These are phyloP conservation scores for Cossypha dichroa DNA, from an alignment of 2,797 vertebrate genomes.

Conservation along the genomic window DNA sequence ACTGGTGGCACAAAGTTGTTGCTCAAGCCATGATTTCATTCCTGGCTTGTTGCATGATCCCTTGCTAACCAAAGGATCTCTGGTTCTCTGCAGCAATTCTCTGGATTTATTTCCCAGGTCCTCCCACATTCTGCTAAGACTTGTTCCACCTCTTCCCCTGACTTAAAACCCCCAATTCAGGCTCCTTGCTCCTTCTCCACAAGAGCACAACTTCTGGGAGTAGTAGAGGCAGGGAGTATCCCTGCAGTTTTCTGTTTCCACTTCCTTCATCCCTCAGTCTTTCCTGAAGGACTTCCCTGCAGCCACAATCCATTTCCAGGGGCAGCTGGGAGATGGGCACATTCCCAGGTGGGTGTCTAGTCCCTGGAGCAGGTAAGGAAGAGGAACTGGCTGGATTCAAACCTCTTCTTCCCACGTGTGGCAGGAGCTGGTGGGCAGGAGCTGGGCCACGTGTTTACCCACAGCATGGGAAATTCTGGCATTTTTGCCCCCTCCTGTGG, in stretches of 20 bases:
- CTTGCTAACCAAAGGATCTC: background rate
- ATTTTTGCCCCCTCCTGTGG: background rate
- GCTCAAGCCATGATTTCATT: conserved; percentile 4
- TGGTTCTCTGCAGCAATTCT: background rate
- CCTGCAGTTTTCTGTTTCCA: background rate
- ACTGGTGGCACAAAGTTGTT: background rate
- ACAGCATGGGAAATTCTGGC: background rate
- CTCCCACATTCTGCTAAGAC: background rate
- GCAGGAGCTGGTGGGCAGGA: background rate
- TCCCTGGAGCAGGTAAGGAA: background rate
- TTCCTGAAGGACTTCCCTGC: background rate
- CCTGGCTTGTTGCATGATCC: background rate
- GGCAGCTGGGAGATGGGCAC: background rate
- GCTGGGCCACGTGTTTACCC: background rate
- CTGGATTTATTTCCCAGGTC: background rate
- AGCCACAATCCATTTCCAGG: background rate
- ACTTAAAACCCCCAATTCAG: background rate
- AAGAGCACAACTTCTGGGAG: background rate
- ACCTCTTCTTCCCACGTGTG: background rate
- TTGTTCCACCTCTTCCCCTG: background rate
- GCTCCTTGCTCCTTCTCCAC: background rate
- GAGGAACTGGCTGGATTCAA: background rate
- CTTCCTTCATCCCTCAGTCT: background rate
- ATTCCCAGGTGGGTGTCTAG: accelerated
- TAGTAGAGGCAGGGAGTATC: background rate